Evolutionary conservation across 2,113 vertebrate species (phyloP), one percentile per base, ranked within the genome.

Genomic region (Trogon melanurus): DNA sequence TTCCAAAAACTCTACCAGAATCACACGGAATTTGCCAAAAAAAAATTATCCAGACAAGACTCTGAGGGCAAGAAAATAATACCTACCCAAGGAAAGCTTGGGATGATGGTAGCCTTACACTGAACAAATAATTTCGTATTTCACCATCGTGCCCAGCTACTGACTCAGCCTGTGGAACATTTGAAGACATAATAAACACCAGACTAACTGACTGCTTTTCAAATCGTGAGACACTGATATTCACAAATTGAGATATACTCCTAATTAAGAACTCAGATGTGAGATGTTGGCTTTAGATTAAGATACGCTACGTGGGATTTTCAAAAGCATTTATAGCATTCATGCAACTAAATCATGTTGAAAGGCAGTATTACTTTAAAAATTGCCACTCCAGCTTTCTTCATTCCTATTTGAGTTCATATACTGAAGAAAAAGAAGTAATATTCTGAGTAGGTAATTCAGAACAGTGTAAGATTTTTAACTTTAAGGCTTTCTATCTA

Each of bases 141-240:
- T 91, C 80, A 79, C 61, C 47, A 66, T 64, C 73, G 5, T 44
- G 64, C 57, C 51, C 85, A 88, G 88, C 86, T 93, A 71, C 50
- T 56, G 22, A 86, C 64, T 86, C 82, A 58, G 71, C 12, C 67
- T 13, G 69, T 36, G 79, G 48, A 64, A 32, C 48, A 92, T 56
- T 30, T 86, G 60, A 78, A 91, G 91, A 71, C 73, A 89, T 72
- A 95, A 95, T 84, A 95, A 96, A 93, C 56, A 93, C 26, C 25
- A 51, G 80, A 56, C 32, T 86, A 97, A 96, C 16, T 87, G 91
- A 93, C 86, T 93, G 86, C 76, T 75, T 47, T 78, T 67, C 84
- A 67, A 74, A 44, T 53, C 23, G 34, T 27, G 83, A 45, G 71
- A 75, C 34, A 12, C 34, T 53, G 64, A 87, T 61, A 74, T 27